These are phyloP conservation scores for Magallana nippona DNA, from an alignment of 2,888 invertebrate genomes.

Conservation along the genomic window DNA sequence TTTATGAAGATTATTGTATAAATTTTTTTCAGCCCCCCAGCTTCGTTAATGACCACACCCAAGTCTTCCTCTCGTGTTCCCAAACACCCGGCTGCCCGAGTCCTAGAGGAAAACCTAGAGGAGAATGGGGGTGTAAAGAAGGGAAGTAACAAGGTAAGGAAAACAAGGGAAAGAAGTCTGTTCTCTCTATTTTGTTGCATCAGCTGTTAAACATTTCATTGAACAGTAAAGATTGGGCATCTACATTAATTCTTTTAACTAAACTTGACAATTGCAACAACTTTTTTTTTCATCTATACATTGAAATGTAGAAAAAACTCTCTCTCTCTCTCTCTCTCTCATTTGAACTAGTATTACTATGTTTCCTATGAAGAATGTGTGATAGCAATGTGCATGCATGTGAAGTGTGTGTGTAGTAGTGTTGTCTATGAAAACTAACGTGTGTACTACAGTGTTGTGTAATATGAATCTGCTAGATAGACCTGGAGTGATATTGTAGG, in stretches of 20 bases:
- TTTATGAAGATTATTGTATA: not conserved
- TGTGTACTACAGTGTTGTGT: not conserved
- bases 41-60: constrained; percentile 69
- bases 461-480: no score
- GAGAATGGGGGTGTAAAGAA: constrained; percentile 53
- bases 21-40: not conserved
- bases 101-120: constrained; percentile 65
- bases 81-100: constrained; percentile 69
- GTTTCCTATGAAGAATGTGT: not conserved
- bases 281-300: no score
- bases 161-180: not conserved
- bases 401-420: not conserved
- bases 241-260: no score
- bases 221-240: no score
- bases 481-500: no score
- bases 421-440: not conserved
- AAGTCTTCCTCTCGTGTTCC: constrained; percentile 56
- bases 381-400: not conserved
- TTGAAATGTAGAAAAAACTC: no score
- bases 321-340: no score
- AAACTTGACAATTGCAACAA: no score
- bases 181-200: not conserved
- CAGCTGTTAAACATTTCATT: no score
- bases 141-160: constrained; percentile 34
- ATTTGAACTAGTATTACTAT: no score